These are phyloP conservation scores for Centrocercus urophasianus DNA, from an alignment of 2,113 vertebrate genomes.

Conservation along the genomic window DNA sequence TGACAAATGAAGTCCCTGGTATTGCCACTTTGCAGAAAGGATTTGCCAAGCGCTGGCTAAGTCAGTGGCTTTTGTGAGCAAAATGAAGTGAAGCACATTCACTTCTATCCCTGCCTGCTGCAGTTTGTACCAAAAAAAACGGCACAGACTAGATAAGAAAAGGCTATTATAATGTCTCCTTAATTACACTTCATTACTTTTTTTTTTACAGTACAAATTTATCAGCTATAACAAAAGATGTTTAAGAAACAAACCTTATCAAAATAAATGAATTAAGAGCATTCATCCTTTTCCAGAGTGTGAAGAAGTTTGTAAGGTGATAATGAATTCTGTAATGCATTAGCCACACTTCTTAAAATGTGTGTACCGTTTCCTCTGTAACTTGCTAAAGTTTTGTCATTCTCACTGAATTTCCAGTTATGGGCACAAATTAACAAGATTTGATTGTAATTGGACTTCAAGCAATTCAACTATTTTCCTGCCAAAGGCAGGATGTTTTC, in stretches of 20 bases:
- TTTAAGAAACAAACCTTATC: slow-evolving; percentile 53
- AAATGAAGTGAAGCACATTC: neutral
- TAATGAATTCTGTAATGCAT: slow-evolving; percentile 51
- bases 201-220: slow-evolving; percentile 39
- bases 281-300: slow-evolving; percentile 36
- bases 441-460: slow-evolving; percentile 1
- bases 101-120: neutral
- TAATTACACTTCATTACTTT: slow-evolving; percentile 32
- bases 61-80: neutral
- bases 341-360: slow-evolving; percentile 37
- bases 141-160: slow-evolving; percentile 23
- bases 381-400: slow-evolving; percentile 21
- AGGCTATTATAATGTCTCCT: slow-evolving; percentile 1
- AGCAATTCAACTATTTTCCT: neutral
- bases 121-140: neutral
- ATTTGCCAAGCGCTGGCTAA: neutral
- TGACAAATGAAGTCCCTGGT: neutral
- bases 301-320: slow-evolving; percentile 28
- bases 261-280: slow-evolving; percentile 68
- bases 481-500: neutral
- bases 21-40: slow-evolving; percentile 15
- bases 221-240: slow-evolving; percentile 56
- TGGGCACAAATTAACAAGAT: slow-evolving; percentile 26
- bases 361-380: neutral
- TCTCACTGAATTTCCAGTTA: neutral